Evolutionary conservation across 2,888 invertebrate species (phyloP).

Genomic region (Trichacis sp.): DNA sequence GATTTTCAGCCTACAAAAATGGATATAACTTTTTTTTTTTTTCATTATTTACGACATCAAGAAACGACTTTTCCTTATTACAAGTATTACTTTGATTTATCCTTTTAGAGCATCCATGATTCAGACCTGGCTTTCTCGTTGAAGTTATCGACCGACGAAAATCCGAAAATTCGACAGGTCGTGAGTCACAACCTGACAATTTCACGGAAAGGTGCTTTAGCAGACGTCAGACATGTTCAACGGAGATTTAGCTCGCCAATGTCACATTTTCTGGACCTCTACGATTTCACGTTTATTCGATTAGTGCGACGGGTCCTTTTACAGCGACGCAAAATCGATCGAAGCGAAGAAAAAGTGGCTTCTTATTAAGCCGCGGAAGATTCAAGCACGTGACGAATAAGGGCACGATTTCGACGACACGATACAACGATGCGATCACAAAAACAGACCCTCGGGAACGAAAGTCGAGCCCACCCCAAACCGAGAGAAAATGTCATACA

Average conservation of each 20-base stretch:
- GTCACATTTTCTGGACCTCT: not conserved
- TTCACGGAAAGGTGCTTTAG: constrained; percentile 25
- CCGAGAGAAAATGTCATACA: constrained; percentile 16
- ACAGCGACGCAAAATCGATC: not conserved
- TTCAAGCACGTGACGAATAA: constrained; percentile 47
- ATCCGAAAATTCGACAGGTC: constrained; percentile 23
- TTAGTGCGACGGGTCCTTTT: constrained; percentile 11
- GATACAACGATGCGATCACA: not conserved
- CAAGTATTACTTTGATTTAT: too few relatives aligned
- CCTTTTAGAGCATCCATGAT: too few relatives aligned
- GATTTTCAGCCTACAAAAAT: too few relatives aligned
- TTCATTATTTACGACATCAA: too few relatives aligned
- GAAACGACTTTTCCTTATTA: too few relatives aligned
- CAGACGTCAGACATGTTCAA: constrained; percentile 19
- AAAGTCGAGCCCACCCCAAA: constrained; percentile 14
- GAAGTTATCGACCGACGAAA: constrained; percentile 42
- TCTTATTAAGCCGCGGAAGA: constrained; percentile 24
- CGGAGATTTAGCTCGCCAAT: constrained; percentile 17
- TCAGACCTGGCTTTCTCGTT: constrained; percentile 29
- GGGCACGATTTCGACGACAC: constrained; percentile 35
- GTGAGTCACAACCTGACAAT: constrained; percentile 48
- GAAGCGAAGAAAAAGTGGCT: constrained; percentile 13
- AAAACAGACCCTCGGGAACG: constrained; percentile 6
- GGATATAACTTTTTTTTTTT: too few relatives aligned
- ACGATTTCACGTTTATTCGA: constrained; percentile 3